These are phyloP conservation scores for Acanthisitta chloris DNA, from an alignment of 2,113 vertebrate genomes.

Conservation along the genomic window DNA sequence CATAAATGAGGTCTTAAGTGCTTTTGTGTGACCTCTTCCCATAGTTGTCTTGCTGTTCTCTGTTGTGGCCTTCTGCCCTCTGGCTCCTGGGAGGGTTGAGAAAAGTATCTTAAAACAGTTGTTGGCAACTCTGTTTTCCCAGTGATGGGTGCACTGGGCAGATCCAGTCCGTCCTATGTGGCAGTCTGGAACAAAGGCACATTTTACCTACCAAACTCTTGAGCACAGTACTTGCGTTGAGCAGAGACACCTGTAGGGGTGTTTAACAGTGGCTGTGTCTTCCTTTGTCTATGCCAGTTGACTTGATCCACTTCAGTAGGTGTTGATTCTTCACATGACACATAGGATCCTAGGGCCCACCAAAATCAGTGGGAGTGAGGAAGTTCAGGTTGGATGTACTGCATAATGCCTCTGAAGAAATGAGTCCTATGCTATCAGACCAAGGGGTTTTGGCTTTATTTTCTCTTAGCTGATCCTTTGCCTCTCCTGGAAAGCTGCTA, in stretches of 20 bases:
- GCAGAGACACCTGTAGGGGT: neutral
- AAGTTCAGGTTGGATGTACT: neutral
- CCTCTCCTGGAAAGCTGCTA: neutral
- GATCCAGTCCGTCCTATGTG: neutral
- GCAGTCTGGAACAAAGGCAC: neutral
- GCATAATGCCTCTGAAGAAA: neutral
- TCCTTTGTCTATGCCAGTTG: neutral
- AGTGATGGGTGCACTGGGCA: neutral
- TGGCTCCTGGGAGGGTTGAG: neutral
- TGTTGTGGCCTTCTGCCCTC: neutral
- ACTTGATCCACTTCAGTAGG: neutral
- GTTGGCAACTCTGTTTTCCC: neutral
- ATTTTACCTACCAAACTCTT: neutral
- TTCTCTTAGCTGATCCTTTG: neutral
- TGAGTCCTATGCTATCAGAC: neutral
- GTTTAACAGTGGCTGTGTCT: fast-evolving
- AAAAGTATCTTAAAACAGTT: neutral
- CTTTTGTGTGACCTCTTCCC: neutral
- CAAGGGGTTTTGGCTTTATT: neutral
- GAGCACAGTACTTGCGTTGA: neutral
- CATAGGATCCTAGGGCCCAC: neutral
- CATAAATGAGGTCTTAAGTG: neutral
- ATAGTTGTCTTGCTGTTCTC: neutral
- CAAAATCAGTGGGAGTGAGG: neutral
- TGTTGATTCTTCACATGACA: neutral